These are phyloP conservation scores for Coremacera marginata DNA, from an alignment of 2,888 invertebrate species.

Conservation along the genomic window DNA sequence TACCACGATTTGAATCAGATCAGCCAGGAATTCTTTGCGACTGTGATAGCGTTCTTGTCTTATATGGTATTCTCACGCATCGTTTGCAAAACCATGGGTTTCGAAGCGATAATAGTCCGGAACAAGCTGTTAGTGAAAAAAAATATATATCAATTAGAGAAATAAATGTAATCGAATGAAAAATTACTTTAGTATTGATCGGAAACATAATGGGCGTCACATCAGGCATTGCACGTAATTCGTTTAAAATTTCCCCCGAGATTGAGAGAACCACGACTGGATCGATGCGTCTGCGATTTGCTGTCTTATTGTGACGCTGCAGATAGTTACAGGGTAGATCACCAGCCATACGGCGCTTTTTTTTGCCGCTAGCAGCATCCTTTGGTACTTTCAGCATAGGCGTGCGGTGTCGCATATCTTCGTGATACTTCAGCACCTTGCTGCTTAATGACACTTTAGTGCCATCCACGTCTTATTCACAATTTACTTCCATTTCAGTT, in stretches of 20 bases:
- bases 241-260: too few species aligned
- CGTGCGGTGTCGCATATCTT: conserved; percentile 86
- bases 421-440: conserved; percentile 88
- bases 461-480: conserved; percentile 91
- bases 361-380: conserved; percentile 75
- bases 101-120: conserved; percentile 91
- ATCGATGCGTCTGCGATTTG: too few species aligned
- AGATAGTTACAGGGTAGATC: conserved; percentile 90
- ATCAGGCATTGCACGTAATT: too few species aligned
- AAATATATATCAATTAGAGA: not conserved
- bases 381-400: conserved; percentile 83
- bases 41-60: conserved; percentile 92
- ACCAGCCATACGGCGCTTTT: conserved; percentile 76
- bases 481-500: conserved; percentile 74
- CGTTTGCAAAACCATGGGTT: conserved; percentile 98
- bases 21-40: conserved; percentile 94
- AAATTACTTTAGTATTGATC: conserved; percentile 91
- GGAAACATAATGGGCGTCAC: conserved; percentile 94
- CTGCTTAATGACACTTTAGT: conserved; percentile 93
- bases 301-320: conserved; percentile 83
- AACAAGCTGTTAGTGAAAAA: conserved; percentile 73
- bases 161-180: not conserved
- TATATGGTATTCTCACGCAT: conserved; percentile 93
- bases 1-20: conserved; percentile 95
- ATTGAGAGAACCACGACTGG: too few species aligned